These are phyloP conservation scores for Halotydeus destructor DNA, from an alignment of 1,140 invertebrate genomes.

Conservation along the genomic window DNA sequence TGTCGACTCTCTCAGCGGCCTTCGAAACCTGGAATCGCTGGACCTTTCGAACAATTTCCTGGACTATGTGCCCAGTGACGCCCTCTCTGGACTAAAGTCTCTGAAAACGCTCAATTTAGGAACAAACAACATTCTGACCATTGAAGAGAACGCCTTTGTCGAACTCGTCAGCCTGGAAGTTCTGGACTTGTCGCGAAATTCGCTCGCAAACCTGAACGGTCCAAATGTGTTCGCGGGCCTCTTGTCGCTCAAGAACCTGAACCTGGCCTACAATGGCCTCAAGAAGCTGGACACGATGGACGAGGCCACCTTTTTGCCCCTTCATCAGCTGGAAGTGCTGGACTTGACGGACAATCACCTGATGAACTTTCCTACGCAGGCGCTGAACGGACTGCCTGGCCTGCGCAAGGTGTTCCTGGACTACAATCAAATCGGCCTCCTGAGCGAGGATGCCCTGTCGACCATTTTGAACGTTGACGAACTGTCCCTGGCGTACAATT, in stretches of 20 bases:
- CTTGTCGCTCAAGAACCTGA: slow-evolving; percentile 42
- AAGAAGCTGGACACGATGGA: slow-evolving; percentile 57
- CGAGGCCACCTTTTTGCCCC: slow-evolving; percentile 57
- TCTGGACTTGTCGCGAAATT: slow-evolving; percentile 34
- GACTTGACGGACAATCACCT: slow-evolving; percentile 72
- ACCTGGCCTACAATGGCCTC: slow-evolving; percentile 61
- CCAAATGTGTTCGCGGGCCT: slow-evolving; percentile 56
- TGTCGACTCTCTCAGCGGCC: slow-evolving; percentile 43
- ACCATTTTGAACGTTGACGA: slow-evolving; percentile 22
- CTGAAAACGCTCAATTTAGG: slow-evolving; percentile 38
- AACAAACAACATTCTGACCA: slow-evolving; percentile 22
- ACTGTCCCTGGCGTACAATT: slow-evolving; percentile 51
- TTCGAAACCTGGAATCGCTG: slow-evolving; percentile 45
- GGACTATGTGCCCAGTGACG: slow-evolving; percentile 48
- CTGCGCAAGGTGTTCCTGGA: slow-evolving; percentile 50
- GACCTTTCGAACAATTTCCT: slow-evolving; percentile 69
- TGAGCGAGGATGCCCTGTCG: slow-evolving; percentile 41
- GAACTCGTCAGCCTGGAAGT: slow-evolving; percentile 14
- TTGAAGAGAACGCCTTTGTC: slow-evolving; percentile 11
- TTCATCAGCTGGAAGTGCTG: slow-evolving; percentile 48
- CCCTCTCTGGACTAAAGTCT: slow-evolving; percentile 40
- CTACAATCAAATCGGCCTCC: slow-evolving; percentile 62
- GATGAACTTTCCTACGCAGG: slow-evolving; percentile 51
- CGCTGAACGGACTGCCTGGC: slow-evolving; percentile 46
- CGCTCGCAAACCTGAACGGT: slow-evolving; percentile 49